Percentiles rank a stretch among this genome's conserved stretches.
Conservation (phyloP, 2,797 vertebrate genomes). For the Coracias cyanogaster region DNA sequence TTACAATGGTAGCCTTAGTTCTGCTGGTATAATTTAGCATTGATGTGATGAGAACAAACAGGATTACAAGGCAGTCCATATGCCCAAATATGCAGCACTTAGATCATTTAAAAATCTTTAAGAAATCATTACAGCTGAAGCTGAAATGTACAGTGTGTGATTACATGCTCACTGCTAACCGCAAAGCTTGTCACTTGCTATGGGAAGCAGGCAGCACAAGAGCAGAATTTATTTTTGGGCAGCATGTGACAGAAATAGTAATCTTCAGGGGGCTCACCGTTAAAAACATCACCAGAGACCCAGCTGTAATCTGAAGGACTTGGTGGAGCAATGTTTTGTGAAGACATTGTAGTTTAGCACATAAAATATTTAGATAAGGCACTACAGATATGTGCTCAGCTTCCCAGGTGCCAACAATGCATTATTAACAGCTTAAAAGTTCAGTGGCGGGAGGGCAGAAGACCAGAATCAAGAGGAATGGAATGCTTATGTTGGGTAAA, state of each 20-base stretch:
- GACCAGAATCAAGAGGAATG: not conserved
- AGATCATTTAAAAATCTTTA: constrained; percentile 64
- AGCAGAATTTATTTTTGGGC: constrained; percentile 67
- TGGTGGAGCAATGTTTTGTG: constrained; percentile 12
- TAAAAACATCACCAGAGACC: constrained; percentile 33
- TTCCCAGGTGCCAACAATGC: not conserved
- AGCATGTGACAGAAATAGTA: constrained; percentile 57
- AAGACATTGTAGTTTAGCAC: not conserved
- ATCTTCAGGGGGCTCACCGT: constrained; percentile 7
- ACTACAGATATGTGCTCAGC: not conserved
- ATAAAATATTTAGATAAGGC: constrained; percentile 56
- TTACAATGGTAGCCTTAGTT: constrained; percentile 43
- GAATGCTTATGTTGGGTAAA: not conserved
- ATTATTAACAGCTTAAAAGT: constrained; percentile 25
- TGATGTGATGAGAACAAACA: constrained; percentile 52
- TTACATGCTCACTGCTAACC: constrained; percentile 53
- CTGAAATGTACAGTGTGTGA: constrained; percentile 45
- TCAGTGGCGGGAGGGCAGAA: not conserved
- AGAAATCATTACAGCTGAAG: constrained; percentile 63
- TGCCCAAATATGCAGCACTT: constrained; percentile 47
- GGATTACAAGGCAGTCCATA: constrained; percentile 34
- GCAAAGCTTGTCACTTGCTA: constrained; percentile 60
- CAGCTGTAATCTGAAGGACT: constrained; percentile 15
- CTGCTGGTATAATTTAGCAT: constrained; percentile 40
- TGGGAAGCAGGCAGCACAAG: constrained; percentile 22